Evolutionary conservation across 64 coral and sea anemone genomes (phyloP).

Genomic region (Montipora efflorescens): DNA sequence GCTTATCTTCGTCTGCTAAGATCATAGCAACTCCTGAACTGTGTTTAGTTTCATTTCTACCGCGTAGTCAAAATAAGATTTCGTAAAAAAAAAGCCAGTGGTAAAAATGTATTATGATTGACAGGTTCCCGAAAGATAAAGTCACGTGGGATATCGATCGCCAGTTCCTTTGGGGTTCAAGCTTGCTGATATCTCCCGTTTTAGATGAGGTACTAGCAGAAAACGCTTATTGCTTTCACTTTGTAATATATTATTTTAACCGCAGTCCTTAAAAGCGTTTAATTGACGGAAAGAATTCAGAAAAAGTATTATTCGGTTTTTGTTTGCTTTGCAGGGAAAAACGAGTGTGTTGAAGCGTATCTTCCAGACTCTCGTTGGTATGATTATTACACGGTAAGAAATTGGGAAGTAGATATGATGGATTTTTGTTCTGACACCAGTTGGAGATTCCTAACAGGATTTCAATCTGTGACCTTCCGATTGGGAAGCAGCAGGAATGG

Average conservation of each 20-base stretch:
- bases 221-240: background rate
- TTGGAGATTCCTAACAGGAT: too few species aligned
- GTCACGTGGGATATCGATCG: conserved; percentile 86
- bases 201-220: conserved; percentile 74
- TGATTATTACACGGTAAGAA: conserved; percentile 85
- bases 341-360: conserved; percentile 69
- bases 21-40: background rate
- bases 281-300: background rate
- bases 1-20: background rate
- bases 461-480: too few species aligned
- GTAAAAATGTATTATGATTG: background rate
- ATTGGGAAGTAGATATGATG: background rate
- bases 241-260: background rate
- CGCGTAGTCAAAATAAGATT: too few species aligned
- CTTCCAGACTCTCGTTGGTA: conserved; percentile 92
- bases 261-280: background rate
- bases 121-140: conserved; percentile 81
- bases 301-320: background rate
- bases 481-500: too few species aligned
- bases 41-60: background rate
- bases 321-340: conserved; percentile 30
- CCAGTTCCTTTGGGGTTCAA: conserved; percentile 93
- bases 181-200: conserved; percentile 89
- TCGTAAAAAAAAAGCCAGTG: background rate
- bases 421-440: too few species aligned